Base-by-base conservation (phyloP, 1,140 invertebrate genomes). In the Drosophila arawakana region DNA sequence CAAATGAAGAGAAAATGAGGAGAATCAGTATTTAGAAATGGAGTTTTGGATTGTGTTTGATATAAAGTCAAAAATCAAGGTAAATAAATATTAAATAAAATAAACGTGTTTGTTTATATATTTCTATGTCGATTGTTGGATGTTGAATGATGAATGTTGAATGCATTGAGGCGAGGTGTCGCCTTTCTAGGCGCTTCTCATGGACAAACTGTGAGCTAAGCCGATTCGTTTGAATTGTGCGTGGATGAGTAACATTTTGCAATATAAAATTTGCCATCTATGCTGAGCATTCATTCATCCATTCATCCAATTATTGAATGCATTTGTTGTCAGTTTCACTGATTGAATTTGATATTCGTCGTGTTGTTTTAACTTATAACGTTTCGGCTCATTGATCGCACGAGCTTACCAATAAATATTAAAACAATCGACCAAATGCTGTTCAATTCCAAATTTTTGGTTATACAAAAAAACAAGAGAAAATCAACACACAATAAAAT, bases 391-490 rank as follows among this genome's bases (percentile, higher is more conserved):
- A 65, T 75, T 75, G 73, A 75, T 71, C 68, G 59, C 44, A 46
- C 55, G 7, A 44, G 60, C 68, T 71, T 63, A 71, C 11, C 55
- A 75, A 71, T 71, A 75, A 75, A 75, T 75, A 70, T 69, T 62
- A 44, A 74, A 74, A 49, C 49, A 70, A 47, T 67, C 30, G 52
- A 39, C 11, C 62, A 37, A 30, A 15, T 52, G 54, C 46, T 52
- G 46, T 73, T 67, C 63, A 73, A 73, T 54, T 73, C 59, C 25
- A 25, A 67, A 73, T 59, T 70, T 30, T 74, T 21, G 18, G 15
- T 39, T 10, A 30, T 9, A 57, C 50, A 58, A 49, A 30, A 50
- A 13, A 47, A 21, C 2, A 9, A 10, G 18, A 18, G 44, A n/a
- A 34, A 2, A 7, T 30, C 9, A 13, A 58, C 34, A 55, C 7